Percentiles rank a stretch among this genome's conserved stretches.
These are phyloP conservation scores for Patiria miniata DNA, from an alignment of 35 echinoderm and acorn worm species.

Conservation along the genomic window DNA sequence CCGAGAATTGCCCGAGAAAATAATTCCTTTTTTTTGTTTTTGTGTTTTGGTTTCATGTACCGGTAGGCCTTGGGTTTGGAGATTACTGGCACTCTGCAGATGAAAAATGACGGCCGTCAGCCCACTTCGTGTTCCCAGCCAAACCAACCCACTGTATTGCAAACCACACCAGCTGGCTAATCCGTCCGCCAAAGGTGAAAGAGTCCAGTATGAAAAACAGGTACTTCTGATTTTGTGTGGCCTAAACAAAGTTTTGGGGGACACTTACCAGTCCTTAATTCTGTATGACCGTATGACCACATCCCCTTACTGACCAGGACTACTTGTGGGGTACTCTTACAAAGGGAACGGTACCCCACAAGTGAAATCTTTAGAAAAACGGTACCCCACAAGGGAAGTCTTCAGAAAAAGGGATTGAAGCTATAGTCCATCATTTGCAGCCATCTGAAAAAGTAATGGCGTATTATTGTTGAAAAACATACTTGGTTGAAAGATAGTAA, in stretches of 20 bases:
- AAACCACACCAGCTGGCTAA: not conserved
- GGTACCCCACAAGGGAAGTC: not conserved
- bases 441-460: not conserved
- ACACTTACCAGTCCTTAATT: not conserved
- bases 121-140: not conserved
- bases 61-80: too few relatives aligned
- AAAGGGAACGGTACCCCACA: too few relatives aligned
- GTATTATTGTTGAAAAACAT: too few relatives aligned
- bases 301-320: not conserved
- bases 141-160: not conserved
- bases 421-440: too few relatives aligned
- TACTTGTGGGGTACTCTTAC: not conserved
- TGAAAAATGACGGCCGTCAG: not conserved
- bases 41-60: too few relatives aligned
- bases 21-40: too few relatives aligned
- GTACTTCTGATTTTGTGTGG: not conserved
- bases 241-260: too few relatives aligned
- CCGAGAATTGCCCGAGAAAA: too few relatives aligned
- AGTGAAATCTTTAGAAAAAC: not conserved
- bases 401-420: not conserved
- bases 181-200: not conserved
- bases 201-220: conserved; percentile 18
- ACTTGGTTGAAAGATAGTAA: too few relatives aligned
- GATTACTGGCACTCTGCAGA: too few relatives aligned
- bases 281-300: not conserved